Evolutionary conservation across 1,140 invertebrate genomes (phyloP).

Genomic region (Tetraneura akinire): DNA sequence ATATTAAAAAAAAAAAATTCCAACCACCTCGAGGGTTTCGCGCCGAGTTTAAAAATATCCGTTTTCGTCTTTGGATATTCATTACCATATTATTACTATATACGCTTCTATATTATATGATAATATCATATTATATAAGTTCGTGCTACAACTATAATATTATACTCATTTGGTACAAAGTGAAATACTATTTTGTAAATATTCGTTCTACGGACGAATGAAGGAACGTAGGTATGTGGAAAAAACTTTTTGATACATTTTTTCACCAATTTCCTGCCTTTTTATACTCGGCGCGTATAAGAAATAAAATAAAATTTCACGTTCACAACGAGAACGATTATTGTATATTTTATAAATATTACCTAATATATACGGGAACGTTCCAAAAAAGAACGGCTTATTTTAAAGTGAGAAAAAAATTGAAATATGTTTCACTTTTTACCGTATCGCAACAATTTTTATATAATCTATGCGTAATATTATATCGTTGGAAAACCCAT

Average conservation of each 20-base stretch:
- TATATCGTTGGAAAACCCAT: not conserved
- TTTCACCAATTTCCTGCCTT: slow-evolving; percentile 12
- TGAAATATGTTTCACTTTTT: not conserved
- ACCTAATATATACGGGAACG: no score
- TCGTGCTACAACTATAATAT: no score
- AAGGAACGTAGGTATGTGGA: not conserved
- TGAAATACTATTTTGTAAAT: not conserved
- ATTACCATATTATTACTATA: no score
- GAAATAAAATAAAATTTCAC: slow-evolving; percentile 26
- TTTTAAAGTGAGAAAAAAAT: not conserved
- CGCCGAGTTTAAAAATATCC: not conserved
- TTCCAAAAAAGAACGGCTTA: not conserved
- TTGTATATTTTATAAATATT: not conserved
- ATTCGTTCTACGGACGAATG: not conserved
- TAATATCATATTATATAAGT: no score
- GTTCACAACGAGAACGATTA: not conserved
- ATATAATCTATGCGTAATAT: not conserved
- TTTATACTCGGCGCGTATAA: not conserved
- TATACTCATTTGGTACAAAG: not conserved
- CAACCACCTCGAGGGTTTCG: not conserved
- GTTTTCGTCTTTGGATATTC: not conserved
- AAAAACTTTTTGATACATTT: slow-evolving; percentile 3
- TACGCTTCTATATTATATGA: not conserved
- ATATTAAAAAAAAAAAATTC: not conserved
- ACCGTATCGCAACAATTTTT: not conserved